phyloP scores from a whole-genome alignment of 2,113 vertebrate species.

The Theristicus caerulescens region DNA sequence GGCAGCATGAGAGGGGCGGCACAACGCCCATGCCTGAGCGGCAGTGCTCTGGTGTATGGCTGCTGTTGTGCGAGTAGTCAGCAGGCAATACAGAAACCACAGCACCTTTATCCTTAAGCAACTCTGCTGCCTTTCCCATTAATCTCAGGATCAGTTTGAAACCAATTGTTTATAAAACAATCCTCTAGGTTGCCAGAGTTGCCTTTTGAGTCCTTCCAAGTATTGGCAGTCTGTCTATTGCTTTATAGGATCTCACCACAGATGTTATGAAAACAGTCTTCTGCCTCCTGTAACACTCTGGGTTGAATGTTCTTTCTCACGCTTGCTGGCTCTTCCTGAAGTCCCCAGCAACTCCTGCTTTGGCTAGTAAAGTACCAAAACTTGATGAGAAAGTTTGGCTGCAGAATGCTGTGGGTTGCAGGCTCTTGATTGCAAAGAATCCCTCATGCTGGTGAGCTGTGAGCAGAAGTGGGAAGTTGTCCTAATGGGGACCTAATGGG shows the following conservation, averaged over 20 bases:
- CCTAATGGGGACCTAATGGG: background rate
- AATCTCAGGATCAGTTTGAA: background rate
- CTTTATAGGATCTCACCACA: background rate
- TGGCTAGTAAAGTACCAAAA: background rate
- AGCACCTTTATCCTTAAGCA: background rate
- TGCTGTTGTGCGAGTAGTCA: background rate
- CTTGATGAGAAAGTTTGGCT: background rate
- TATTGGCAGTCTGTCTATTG: background rate
- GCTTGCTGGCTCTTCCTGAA: background rate
- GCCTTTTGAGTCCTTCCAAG: background rate
- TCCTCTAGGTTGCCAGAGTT: background rate
- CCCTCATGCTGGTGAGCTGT: background rate
- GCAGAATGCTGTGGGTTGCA: background rate
- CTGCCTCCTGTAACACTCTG: background rate
- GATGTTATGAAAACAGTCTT: background rate
- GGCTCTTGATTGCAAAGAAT: background rate
- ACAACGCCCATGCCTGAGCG: accelerated
- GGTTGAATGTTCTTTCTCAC: background rate
- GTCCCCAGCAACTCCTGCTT: background rate
- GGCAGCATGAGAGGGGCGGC: accelerated
- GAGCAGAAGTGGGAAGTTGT: background rate
- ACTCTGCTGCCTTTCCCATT: background rate
- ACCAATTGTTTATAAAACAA: slow-evolving; percentile 18
- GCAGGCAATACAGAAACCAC: background rate
- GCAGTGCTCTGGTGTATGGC: background rate